Evolutionary conservation across 2,797 vertebrate species (phyloP).

Genomic region (Benthosema pterotum): DNA sequence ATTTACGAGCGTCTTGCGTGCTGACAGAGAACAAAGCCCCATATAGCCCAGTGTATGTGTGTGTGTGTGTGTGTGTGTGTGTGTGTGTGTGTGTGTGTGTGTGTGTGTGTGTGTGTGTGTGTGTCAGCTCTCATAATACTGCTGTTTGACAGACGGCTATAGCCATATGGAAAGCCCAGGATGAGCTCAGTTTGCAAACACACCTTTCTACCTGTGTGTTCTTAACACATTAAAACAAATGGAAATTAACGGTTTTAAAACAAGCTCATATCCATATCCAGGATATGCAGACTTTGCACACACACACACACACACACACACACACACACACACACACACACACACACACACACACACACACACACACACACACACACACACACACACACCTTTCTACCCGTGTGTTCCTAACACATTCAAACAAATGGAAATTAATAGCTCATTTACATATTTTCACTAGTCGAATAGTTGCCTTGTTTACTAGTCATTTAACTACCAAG

Average conservation of each 20-base stretch:
- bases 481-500: no score
- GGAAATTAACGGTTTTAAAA: no score
- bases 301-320: no score
- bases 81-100: conserved; percentile 4
- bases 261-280: no score
- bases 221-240: no score
- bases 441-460: no score
- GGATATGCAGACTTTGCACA: no score
- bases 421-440: no score
- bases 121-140: conserved; percentile 26
- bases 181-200: no score
- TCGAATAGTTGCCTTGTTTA: no score
- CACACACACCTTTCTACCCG: background rate
- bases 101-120: conserved; percentile 2
- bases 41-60: conserved; percentile 1
- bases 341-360: conserved; percentile 22
- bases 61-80: conserved; percentile 25
- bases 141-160: conserved; percentile 65
- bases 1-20: conserved; percentile 38
- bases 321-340: conserved; percentile 20
- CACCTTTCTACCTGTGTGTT: no score
- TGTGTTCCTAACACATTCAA: background rate
- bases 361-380: background rate
- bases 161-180: conserved; percentile 61
- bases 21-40: no score